A percentile compares a stretch with the other conserved stretches of the same genome.
Conservation (phyloP, 2,888 invertebrate species). For the Diarsia brunnea region DNA sequence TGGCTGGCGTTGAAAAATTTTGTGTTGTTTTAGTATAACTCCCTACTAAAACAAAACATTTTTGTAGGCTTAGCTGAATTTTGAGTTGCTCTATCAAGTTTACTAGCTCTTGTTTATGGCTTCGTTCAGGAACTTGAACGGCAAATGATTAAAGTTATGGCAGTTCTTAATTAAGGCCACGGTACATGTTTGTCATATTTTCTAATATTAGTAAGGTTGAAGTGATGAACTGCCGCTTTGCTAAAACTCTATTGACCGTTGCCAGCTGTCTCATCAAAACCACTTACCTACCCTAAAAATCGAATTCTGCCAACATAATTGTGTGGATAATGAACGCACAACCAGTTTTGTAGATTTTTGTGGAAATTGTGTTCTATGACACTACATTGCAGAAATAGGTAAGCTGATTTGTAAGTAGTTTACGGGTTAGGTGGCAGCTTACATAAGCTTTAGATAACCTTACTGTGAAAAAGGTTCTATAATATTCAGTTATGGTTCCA, state of each 20-base stretch:
- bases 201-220: neutral
- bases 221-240: neutral
- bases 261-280: neutral
- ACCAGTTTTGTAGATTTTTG: neutral
- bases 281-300: neutral
- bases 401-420: neutral
- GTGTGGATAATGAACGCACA: neutral
- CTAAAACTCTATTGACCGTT: neutral
- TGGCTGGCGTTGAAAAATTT: slow-evolving; percentile 42
- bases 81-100: slow-evolving; percentile 20
- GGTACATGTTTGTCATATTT: neutral
- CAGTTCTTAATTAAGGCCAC: neutral
- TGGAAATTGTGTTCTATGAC: neutral
- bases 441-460: neutral
- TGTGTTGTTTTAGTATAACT: slow-evolving; percentile 10
- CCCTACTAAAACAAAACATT: neutral
- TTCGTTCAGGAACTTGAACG: neutral
- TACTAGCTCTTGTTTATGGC: neutral
- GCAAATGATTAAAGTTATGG: too few relatives aligned
- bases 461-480: neutral
- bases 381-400: neutral
- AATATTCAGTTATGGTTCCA: neutral
- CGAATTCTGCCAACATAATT: neutral
- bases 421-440: neutral
- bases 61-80: slow-evolving; percentile 36